Conservation (phyloP, 2,113 vertebrate species). For the Mesoclemmys tuberculata region DNA sequence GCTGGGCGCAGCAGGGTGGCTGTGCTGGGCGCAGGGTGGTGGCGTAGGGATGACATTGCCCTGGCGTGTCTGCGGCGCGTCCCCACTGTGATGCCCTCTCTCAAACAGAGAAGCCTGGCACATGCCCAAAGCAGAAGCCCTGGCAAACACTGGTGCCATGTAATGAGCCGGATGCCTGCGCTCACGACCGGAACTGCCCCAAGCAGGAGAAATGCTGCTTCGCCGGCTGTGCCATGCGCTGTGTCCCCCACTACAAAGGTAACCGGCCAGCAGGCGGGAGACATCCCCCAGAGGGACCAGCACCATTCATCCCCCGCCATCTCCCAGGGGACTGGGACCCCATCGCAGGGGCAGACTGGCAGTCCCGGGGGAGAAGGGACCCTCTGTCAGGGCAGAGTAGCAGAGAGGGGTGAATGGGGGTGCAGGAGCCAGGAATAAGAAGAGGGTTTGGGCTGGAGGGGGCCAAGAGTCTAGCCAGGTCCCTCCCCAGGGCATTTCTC, state of each 20-base stretch:
- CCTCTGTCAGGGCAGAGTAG: background rate
- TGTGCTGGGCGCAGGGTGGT: background rate
- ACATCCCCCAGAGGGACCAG: background rate
- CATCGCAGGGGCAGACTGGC: background rate
- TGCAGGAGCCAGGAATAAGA: background rate
- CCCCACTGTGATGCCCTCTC: background rate
- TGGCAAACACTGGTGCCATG: background rate
- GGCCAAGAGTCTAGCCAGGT: background rate
- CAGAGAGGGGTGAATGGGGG: background rate
- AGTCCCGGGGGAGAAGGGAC: no score
- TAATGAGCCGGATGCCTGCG: background rate
- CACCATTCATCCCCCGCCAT: background rate
- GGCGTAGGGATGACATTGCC: no score
- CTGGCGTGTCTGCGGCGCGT: no score
- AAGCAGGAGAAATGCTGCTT: conserved; percentile 63
- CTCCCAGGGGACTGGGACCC: rapidly evolving
- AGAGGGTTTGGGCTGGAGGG: background rate
- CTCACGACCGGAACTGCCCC: conserved; percentile 55
- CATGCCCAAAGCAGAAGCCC: conserved; percentile 35
- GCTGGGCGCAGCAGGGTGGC: background rate
- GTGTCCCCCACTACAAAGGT: conserved; percentile 28
- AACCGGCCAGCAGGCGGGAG: rapidly evolving
- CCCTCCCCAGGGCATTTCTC: background rate
- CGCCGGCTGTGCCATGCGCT: conserved; percentile 16
- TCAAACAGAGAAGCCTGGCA: conserved; percentile 35